Percentiles rank a stretch among this genome's conserved stretches.
phyloP scores from a whole-genome alignment of 2,797 vertebrate genomes.

The Anomalospiza imberbis region DNA sequence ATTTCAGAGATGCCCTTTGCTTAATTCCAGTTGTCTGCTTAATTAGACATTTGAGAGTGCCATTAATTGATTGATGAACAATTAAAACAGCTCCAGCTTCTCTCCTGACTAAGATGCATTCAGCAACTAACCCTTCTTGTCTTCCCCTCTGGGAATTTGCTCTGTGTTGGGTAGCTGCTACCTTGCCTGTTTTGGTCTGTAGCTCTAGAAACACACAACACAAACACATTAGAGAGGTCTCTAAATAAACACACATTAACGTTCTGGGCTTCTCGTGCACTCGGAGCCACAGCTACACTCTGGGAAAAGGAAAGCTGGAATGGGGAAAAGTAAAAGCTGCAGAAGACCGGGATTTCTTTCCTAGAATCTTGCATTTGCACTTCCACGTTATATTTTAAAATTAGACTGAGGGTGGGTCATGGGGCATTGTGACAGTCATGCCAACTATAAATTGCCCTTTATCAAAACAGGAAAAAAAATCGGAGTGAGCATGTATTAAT shows the following conservation, averaged over 20 bases:
- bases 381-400: constrained; percentile 21
- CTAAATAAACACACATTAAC: constrained; percentile 32
- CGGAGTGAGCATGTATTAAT: constrained; percentile 21
- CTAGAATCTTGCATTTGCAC: background rate
- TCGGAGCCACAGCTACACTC: background rate
- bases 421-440: constrained; percentile 10
- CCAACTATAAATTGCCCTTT: constrained; percentile 42
- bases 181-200: constrained; percentile 55
- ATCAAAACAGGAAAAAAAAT: constrained; percentile 13
- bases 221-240: constrained; percentile 39
- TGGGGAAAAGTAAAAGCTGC: background rate
- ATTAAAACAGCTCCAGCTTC: constrained; percentile 63
- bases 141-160: constrained; percentile 36
- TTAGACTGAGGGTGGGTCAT: constrained; percentile 16
- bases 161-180: constrained; percentile 38
- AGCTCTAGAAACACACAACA: constrained; percentile 52
- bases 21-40: constrained; percentile 70
- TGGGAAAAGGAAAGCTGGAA: background rate
- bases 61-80: constrained; percentile 71
- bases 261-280: background rate
- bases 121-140: constrained; percentile 26
- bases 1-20: constrained; percentile 68
- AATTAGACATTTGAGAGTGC: constrained; percentile 67
- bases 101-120: constrained; percentile 57
- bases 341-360: background rate